Percentiles rank a stretch among this genome's conserved stretches.
Conservation (phyloP, 35 echinoderm and acorn worm genomes). For the Ophiothrix spiculata region DNA sequence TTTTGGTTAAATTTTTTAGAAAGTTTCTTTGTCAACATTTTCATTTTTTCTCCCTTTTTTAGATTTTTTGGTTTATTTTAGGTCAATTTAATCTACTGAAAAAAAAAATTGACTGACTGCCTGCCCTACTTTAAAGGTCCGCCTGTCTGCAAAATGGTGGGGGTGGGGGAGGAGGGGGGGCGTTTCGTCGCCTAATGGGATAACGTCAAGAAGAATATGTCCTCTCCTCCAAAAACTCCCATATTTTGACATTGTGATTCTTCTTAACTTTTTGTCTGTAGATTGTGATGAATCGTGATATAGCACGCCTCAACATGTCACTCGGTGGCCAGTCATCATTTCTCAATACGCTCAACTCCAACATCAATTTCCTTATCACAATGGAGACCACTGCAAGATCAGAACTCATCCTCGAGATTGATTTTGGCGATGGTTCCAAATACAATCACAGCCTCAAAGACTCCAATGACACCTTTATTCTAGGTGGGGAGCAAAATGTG, state of each 20-base stretch:
- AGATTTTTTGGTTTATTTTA: no score
- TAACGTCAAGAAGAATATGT: no score
- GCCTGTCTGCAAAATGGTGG: no score
- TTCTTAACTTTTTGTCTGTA: not conserved
- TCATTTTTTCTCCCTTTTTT: no score
- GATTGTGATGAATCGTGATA: slow-evolving; percentile 57
- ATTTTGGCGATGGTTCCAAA: slow-evolving; percentile 72
- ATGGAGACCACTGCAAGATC: slow-evolving; percentile 63
- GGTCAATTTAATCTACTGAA: no score
- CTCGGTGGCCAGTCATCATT: slow-evolving; percentile 12
- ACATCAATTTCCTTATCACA: slow-evolving; percentile 49
- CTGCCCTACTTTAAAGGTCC: no score
- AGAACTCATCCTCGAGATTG: slow-evolving; percentile 52
- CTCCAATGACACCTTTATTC: slow-evolving; percentile 82
- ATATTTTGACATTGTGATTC: not conserved
- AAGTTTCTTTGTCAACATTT: no score
- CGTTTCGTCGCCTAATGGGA: no score
- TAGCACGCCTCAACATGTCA: slow-evolving; percentile 47
- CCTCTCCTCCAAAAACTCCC: no score
- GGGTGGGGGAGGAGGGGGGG: no score
- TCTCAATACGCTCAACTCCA: slow-evolving; percentile 42
- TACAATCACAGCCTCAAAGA: slow-evolving; percentile 74
- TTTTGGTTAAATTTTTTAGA: no score
- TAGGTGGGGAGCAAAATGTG: slow-evolving; percentile 22
- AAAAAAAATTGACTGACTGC: no score